Evolutionary conservation across 1,140 invertebrate genomes (phyloP).

Genomic region (Antheraea mylitta): DNA sequence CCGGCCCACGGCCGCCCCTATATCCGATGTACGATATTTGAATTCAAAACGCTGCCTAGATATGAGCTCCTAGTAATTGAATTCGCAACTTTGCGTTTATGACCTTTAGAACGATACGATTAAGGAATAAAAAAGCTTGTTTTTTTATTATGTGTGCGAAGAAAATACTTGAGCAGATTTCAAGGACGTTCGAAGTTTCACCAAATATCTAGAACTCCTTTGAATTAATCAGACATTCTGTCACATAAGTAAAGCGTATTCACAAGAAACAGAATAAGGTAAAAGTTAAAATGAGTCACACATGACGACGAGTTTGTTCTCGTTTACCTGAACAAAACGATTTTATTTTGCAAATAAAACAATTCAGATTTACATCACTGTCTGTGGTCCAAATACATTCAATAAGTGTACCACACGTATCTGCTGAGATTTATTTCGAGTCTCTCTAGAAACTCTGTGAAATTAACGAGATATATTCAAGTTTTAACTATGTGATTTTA

Average conservation of each 20-base stretch:
- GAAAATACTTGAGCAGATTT: neutral
- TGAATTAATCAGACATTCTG: neutral
- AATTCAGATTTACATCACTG: neutral
- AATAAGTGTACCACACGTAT: neutral
- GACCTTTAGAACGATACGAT: slow-evolving; percentile 24
- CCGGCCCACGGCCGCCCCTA: slow-evolving; percentile 15
- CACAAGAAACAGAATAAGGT: neutral
- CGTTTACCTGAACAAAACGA: neutral
- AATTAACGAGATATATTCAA: neutral
- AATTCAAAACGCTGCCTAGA: slow-evolving; percentile 49
- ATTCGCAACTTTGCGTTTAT: slow-evolving; percentile 28
- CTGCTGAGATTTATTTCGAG: neutral
- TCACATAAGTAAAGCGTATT: neutral
- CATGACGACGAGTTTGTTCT: neutral
- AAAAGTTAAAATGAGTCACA: neutral
- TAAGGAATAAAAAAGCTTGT: slow-evolving; percentile 13
- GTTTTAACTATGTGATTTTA: neutral
- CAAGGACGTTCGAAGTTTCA: neutral
- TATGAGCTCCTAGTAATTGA: slow-evolving; percentile 32
- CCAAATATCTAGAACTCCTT: neutral
- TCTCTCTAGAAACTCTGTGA: neutral
- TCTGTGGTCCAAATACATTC: neutral
- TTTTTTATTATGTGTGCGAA: neutral
- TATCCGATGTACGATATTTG: slow-evolving; percentile 43
- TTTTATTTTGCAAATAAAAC: neutral